A percentile compares a stretch with the other conserved stretches of the same genome.
Evolutionary conservation across 2,888 invertebrate genomes (phyloP).

Genomic region (Pristionchus maxplancki): DNA sequence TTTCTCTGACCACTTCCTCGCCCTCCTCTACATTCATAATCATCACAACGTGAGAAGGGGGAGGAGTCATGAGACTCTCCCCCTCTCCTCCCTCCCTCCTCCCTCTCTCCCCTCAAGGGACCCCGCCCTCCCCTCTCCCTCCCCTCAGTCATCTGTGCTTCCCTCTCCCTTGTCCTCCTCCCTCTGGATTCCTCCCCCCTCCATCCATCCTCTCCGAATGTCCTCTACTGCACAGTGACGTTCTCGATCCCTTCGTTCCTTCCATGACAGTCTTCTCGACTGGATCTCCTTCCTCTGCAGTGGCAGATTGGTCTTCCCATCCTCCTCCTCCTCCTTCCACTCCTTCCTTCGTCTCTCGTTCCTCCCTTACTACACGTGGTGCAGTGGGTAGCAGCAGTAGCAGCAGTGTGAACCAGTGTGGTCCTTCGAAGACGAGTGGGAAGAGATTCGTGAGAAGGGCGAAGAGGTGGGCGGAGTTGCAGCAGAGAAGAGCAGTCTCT

Average conservation of each 20-base stretch:
- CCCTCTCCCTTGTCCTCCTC: conserved; percentile 20
- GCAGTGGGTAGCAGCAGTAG: conserved; percentile 28
- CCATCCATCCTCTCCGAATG: background rate
- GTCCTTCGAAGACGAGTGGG: conserved; percentile 82
- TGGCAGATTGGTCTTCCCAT: background rate
- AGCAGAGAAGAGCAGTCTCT: conserved; percentile 57
- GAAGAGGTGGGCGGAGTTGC: conserved; percentile 68
- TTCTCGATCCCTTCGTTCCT: background rate
- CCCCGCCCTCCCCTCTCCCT: background rate
- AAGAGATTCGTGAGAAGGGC: conserved; percentile 79
- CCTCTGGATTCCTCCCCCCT: conserved; percentile 28
- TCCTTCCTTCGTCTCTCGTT: background rate
- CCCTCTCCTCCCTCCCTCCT: background rate
- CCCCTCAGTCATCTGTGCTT: conserved; percentile 32
- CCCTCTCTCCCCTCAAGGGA: background rate
- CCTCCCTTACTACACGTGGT: background rate
- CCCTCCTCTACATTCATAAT: conserved; percentile 33
- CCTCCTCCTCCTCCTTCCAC: background rate
- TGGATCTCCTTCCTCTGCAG: background rate
- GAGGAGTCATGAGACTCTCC: conserved; percentile 43
- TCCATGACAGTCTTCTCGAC: background rate
- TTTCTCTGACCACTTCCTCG: background rate
- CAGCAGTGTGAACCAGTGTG: background rate
- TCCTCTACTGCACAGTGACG: background rate
- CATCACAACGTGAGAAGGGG: conserved; percentile 31